These are phyloP conservation scores for Characodon lateralis DNA, from an alignment of 2,797 vertebrate species.

Conservation along the genomic window DNA sequence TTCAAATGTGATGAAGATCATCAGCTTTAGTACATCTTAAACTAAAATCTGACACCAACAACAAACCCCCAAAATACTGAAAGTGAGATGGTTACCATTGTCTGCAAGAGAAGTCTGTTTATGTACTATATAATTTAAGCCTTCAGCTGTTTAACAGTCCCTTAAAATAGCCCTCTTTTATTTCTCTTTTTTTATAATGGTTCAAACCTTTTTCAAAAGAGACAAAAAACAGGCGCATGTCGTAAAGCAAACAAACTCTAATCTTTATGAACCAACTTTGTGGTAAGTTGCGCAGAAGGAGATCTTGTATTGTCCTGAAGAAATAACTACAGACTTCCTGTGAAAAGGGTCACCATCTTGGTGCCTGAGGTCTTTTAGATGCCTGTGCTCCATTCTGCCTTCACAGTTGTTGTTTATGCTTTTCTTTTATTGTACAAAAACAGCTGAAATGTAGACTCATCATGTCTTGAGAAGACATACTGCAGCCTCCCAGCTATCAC, in stretches of 20 bases:
- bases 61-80: not conserved
- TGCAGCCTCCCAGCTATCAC: not conserved
- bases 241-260: not conserved
- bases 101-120: too few relatives aligned
- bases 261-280: not conserved
- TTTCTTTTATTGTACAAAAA: not conserved
- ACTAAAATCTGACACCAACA: not conserved
- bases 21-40: not conserved
- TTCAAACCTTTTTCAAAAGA: not conserved
- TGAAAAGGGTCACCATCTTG: not conserved
- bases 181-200: not conserved
- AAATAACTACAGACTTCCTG: not conserved
- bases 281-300: not conserved
- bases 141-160: not conserved
- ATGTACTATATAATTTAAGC: not conserved
- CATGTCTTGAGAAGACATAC: not conserved
- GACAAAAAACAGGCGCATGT: not conserved
- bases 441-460: not conserved
- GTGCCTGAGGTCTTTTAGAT: too few relatives aligned
- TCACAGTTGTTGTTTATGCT: too few relatives aligned
- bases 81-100: too few relatives aligned
- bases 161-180: not conserved
- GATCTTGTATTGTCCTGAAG: not conserved
- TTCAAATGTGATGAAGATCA: not conserved
- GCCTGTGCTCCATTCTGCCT: too few relatives aligned